Percentiles rank a stretch among this genome's conserved stretches.
phyloP scores from a whole-genome alignment of 2,888 invertebrate species.

The Phyllotreta cruciferae region DNA sequence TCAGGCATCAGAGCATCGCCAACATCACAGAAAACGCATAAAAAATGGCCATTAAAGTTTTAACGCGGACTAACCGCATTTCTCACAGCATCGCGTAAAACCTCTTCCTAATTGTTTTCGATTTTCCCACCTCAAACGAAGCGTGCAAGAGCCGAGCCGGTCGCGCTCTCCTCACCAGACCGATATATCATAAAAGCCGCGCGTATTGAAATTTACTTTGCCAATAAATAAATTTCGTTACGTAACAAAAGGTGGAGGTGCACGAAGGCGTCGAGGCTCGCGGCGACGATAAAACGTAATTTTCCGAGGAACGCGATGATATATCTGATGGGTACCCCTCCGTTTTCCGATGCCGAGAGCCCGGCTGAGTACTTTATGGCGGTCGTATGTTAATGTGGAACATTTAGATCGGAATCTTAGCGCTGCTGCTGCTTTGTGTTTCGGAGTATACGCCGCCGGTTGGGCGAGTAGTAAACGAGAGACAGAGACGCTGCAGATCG shows the following conservation, averaged over 20 bases:
- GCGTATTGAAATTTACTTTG: constrained; percentile 39
- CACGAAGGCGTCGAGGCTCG: constrained; percentile 39
- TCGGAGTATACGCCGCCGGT: constrained; percentile 25
- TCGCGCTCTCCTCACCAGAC: constrained; percentile 19
- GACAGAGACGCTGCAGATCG: constrained; percentile 7
- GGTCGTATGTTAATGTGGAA: constrained; percentile 60
- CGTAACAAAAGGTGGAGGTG: constrained; percentile 44
- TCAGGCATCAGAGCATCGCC: too few species aligned
- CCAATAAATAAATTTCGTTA: constrained; percentile 47
- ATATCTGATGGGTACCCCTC: constrained; percentile 43
- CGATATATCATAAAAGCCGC: constrained; percentile 33
- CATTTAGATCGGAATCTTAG: constrained; percentile 61
- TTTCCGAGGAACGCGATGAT: constrained; percentile 49
- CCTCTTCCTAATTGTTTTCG: constrained; percentile 33
- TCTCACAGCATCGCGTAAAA: constrained; percentile 15
- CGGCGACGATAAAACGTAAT: constrained; percentile 47
- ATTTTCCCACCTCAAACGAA: constrained; percentile 30
- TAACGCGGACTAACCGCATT: constrained; percentile 1
- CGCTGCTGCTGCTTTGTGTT: constrained; percentile 55
- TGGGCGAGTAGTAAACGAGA: neutral
- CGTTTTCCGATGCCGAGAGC: constrained; percentile 49
- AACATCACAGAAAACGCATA: too few species aligned
- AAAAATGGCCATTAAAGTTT: neutral
- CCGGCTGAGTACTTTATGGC: constrained; percentile 52
- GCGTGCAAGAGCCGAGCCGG: constrained; percentile 28